Evolutionary conservation across 2,888 invertebrate genomes (phyloP), one percentile per base, ranked within the genome.

Genomic region (Smittia sp.): DNA sequence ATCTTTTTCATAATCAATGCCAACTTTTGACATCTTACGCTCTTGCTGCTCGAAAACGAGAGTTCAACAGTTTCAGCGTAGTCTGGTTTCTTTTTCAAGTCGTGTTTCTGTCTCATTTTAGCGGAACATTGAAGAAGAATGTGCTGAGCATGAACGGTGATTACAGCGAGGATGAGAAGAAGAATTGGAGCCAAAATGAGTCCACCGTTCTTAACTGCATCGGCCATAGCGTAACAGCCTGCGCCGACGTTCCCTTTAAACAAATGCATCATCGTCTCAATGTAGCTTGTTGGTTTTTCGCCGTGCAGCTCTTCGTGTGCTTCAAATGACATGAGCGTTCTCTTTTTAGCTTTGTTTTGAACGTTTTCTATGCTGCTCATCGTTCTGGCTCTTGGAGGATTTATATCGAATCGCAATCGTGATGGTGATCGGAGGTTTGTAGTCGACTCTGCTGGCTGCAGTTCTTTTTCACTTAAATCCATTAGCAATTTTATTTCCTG

Each of bases 171-270:
- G 6, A 92, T 74, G 0, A 91, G 84, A 0, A 96, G 89, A 73
- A 93, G 87, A 65, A 90, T 82, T 11, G 94, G 89, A 0, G 93
- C 93, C 74, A 95, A 87, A 75, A 93, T 79, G 1, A 98, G 83
- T 6, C 98, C 98, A 20, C 96, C 93, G 81, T 98, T 93, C 80
- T 89, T 92, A 80, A 96, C 93, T 0, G 96, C 98, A 80, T 94
- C 91, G 6, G 98, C 98, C 90, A 98, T 92, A 1, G 98, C 98
- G 79, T 98, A 89, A 18, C 73, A 73, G n/a, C 73, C 98, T 0
- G 97, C 95, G 32, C 98, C 98, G 75, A 98, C 90, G 84, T 97
- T 98, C 13, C 96, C 97, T 80, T 96, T 94, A 80, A 98, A 89
- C 75, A 98, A 84, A 81, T 98, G 96, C 84, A 95, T 91, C 81